Evolutionary conservation across 2,113 vertebrate species (phyloP).

Genomic region (Actenoides hombroni): DNA sequence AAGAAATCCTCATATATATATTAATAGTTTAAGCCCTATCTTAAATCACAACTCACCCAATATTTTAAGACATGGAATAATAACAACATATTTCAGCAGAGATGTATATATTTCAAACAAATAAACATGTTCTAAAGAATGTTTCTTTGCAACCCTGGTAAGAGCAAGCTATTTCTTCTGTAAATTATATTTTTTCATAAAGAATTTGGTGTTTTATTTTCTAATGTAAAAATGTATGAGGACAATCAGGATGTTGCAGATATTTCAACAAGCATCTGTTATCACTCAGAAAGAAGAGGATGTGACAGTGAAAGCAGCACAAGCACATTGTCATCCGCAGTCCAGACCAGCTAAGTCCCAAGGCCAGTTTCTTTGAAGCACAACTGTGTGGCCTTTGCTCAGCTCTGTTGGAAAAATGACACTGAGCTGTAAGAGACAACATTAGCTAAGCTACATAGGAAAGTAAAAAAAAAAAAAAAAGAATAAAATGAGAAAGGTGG

Average conservation of each 20-base stretch:
- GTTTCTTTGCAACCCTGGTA: neutral
- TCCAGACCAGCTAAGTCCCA: neutral
- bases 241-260: neutral
- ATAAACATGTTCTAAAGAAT: neutral
- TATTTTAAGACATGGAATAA: neutral
- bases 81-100: neutral
- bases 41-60: neutral
- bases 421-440: neutral
- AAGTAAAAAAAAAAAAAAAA: neutral
- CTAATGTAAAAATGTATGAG: neutral
- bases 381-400: neutral
- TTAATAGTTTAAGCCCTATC: neutral
- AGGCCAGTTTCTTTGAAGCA: neutral
- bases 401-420: neutral
- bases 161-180: neutral
- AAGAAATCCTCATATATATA: neutral
- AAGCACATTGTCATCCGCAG: neutral
- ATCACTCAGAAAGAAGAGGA: neutral
- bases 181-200: neutral
- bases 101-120: neutral
- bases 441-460: neutral
- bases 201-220: neutral
- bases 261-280: neutral
- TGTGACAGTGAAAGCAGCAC: neutral
- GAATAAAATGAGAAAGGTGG: neutral